A percentile compares a stretch with the other conserved stretches of the same genome.
Evolutionary conservation across 1,140 invertebrate genomes (phyloP).

Genomic region (Conopomorpha cramerella): DNA sequence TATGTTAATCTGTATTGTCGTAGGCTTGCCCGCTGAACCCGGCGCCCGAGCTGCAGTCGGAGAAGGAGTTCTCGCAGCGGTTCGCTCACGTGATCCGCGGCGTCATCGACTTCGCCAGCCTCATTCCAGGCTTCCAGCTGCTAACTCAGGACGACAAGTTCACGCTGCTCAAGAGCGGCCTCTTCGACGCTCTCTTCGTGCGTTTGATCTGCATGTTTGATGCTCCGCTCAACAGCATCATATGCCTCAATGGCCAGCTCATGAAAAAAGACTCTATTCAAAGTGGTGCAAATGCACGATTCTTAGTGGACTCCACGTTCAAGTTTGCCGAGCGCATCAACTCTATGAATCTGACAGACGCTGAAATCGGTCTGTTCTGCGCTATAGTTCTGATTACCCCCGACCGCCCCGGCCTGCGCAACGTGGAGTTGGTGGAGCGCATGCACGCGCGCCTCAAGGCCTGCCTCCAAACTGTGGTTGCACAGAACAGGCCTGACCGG

Average conservation of each 20-base stretch:
- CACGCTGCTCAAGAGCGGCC: slow-evolving; percentile 92
- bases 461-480: slow-evolving; percentile 84
- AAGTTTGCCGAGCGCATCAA: slow-evolving; percentile 96
- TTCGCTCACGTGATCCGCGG: slow-evolving; percentile 95
- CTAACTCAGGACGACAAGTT: slow-evolving; percentile 97
- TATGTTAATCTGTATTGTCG: no score
- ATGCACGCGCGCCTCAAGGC: slow-evolving; percentile 89
- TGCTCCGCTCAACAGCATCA: slow-evolving; percentile 85
- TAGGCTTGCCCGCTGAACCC: slow-evolving; percentile 95
- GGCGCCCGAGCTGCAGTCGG: slow-evolving; percentile 85
- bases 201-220: slow-evolving; percentile 94
- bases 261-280: slow-evolving; percentile 88
- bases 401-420: slow-evolving; percentile 90
- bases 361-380: slow-evolving; percentile 93
- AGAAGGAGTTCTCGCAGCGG: slow-evolving; percentile 90
- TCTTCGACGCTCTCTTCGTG: slow-evolving; percentile 92
- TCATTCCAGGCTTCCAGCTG: slow-evolving; percentile 93
- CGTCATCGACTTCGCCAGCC: slow-evolving; percentile 96
- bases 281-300: slow-evolving; percentile 87
- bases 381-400: slow-evolving; percentile 93
- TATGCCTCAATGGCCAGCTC: slow-evolving; percentile 90
- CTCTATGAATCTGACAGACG: slow-evolving; percentile 84
- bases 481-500: slow-evolving; percentile 82
- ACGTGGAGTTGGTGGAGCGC: slow-evolving; percentile 88
- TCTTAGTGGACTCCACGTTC: slow-evolving; percentile 95